A percentile compares a stretch with the other conserved stretches of the same genome.
Evolutionary conservation across 2,797 vertebrate species (phyloP).

Genomic region (Pseudochromis fuscus): DNA sequence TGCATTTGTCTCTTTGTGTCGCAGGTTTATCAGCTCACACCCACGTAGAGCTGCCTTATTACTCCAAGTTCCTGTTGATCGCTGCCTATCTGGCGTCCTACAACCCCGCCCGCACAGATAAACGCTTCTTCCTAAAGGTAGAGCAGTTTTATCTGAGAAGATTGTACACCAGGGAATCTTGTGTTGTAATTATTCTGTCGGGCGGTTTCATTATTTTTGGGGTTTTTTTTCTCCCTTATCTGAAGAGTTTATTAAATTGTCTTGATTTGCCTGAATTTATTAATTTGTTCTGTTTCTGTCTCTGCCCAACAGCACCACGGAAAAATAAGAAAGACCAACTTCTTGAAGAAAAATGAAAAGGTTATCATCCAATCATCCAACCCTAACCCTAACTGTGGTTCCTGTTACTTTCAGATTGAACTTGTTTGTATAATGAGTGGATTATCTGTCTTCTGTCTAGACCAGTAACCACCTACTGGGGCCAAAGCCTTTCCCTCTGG

Average conservation of each 20-base stretch:
- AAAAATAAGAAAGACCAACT: slow-evolving; percentile 94
- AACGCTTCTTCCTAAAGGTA: slow-evolving; percentile 98
- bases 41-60: slow-evolving; percentile 96
- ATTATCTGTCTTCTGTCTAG: slow-evolving; percentile 73
- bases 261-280: background rate
- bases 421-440: background rate
- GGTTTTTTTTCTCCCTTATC: background rate
- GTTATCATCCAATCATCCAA: slow-evolving; percentile 49
- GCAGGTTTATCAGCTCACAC: slow-evolving; percentile 89
- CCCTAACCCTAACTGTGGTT: background rate
- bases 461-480: slow-evolving; percentile 97
- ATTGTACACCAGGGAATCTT: background rate
- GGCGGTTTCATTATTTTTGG: background rate
- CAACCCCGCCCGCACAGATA: slow-evolving; percentile 96
- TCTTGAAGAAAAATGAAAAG: slow-evolving; percentile 98
- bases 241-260: background rate
- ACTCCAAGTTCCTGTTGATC: slow-evolving; percentile 98
- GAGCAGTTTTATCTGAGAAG: background rate
- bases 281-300: slow-evolving; percentile 11
- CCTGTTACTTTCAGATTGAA: background rate
- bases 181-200: background rate
- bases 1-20: slow-evolving; percentile 7
- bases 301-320: slow-evolving; percentile 90
- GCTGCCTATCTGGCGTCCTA: slow-evolving; percentile 97
- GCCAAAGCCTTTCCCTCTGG: slow-evolving; percentile 95